Evolutionary conservation across 2,113 vertebrate species (phyloP).

Genomic region (Ascaphus truei): DNA sequence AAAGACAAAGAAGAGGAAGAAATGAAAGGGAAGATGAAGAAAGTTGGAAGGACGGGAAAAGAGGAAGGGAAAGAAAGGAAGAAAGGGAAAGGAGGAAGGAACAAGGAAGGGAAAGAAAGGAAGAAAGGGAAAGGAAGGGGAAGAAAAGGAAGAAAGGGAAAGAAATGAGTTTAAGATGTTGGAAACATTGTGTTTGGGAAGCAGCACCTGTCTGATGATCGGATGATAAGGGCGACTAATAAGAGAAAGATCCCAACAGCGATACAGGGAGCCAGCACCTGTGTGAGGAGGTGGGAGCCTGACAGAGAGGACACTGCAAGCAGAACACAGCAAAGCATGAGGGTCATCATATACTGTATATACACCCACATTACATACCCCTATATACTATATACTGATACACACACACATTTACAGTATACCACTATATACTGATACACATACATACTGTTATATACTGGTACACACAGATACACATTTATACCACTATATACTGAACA

Average conservation of each 20-base stretch:
- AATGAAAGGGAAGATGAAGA: too few species aligned
- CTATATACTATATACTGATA: too few species aligned
- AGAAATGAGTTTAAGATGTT: neutral
- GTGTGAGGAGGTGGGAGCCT: neutral
- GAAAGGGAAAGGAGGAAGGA: too few species aligned
- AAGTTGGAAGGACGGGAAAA: neutral
- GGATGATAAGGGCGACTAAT: neutral
- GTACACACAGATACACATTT: too few species aligned
- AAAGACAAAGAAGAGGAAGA: neutral
- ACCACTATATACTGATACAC: too few species aligned
- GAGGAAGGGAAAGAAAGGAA: too few species aligned
- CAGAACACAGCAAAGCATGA: neutral
- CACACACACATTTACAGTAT: too few species aligned
- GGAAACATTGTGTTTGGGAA: neutral
- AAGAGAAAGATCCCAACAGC: neutral
- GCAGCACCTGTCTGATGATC: neutral
- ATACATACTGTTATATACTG: too few species aligned
- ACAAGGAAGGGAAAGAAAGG: neutral
- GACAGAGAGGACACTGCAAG: neutral
- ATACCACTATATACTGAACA: too few species aligned
- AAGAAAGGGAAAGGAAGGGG: neutral
- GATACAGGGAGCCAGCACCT: neutral
- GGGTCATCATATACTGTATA: too few species aligned
- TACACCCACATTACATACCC: too few species aligned
- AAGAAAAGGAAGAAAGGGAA: neutral